These are phyloP conservation scores for Epizoanthus fatuus DNA, from an alignment of 92 coral and sea anemone species.

Conservation along the genomic window DNA sequence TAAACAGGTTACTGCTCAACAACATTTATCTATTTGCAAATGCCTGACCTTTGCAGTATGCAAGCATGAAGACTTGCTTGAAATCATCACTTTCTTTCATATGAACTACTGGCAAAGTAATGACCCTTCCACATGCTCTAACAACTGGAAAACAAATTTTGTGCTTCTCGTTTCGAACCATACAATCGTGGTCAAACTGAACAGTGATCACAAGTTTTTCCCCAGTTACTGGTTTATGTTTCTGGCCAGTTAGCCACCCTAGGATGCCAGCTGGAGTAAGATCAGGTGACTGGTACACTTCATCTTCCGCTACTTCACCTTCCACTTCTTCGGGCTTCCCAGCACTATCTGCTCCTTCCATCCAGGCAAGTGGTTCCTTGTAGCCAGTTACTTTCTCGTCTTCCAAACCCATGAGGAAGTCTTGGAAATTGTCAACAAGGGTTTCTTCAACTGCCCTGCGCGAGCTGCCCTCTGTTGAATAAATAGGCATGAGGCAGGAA, in stretches of 20 bases:
- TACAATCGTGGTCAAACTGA: slow-evolving; percentile 49
- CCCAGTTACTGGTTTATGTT: slow-evolving; percentile 40
- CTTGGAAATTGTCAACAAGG: neutral
- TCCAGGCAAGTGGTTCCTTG: slow-evolving; percentile 37
- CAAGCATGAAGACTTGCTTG: slow-evolving; percentile 3
- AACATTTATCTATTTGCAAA: too few species aligned
- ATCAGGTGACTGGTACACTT: neutral
- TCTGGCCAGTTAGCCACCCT: slow-evolving; percentile 56
- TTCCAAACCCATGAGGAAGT: neutral
- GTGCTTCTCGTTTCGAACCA: slow-evolving; percentile 24
- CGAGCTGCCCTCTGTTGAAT: too few species aligned
- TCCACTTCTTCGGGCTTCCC: slow-evolving; percentile 1
- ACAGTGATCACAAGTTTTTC: slow-evolving; percentile 15
- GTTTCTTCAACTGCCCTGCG: neutral
- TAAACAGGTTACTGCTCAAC: too few species aligned
- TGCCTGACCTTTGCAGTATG: too few species aligned
- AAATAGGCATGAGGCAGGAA: too few species aligned
- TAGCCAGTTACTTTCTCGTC: neutral
- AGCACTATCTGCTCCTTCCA: too few species aligned
- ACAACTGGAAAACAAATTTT: slow-evolving; percentile 47
- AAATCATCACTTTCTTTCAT: slow-evolving; percentile 34
- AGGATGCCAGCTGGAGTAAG: slow-evolving; percentile 56
- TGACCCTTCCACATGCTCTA: slow-evolving; percentile 41
- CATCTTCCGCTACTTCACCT: neutral
- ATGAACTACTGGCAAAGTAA: slow-evolving; percentile 49